Percentiles rank a stretch among this genome's conserved stretches.
These are phyloP conservation scores for Phaenicophaeus curvirostris DNA, from an alignment of 2,797 vertebrate genomes.

Conservation along the genomic window DNA sequence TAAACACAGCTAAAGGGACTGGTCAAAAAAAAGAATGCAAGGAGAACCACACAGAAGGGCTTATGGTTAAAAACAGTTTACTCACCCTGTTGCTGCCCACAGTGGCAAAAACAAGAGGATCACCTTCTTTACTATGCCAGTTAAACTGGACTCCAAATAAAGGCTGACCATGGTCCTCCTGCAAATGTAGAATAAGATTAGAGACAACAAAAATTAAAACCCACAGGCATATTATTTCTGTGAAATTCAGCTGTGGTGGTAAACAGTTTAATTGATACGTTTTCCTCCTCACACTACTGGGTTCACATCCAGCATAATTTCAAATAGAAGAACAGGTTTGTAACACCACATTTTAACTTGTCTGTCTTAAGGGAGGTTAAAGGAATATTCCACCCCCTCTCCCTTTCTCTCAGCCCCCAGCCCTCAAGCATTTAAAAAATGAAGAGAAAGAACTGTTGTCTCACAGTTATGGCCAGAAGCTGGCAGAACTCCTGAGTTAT, in stretches of 20 bases:
- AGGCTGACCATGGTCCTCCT: slow-evolving; percentile 98
- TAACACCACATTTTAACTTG: not conserved
- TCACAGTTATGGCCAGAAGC: not conserved
- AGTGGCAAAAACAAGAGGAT: slow-evolving; percentile 97
- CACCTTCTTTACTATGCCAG: slow-evolving; percentile 99
- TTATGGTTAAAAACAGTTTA: not conserved
- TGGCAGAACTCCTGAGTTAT: not conserved
- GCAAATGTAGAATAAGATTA: slow-evolving; percentile 28
- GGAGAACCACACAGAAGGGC: not conserved
- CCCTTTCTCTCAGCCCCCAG: not conserved
- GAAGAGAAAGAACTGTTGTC: not conserved
- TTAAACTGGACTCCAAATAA: slow-evolving; percentile 99
- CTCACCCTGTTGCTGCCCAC: slow-evolving; percentile 97
- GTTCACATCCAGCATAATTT: not conserved
- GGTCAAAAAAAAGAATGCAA: not conserved
- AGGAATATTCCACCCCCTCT: not conserved
- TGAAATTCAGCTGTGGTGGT: not conserved
- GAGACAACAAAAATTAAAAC: not conserved
- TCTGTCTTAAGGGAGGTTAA: not conserved
- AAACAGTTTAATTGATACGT: not conserved
- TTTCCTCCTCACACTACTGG: not conserved
- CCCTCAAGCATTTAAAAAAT: not conserved
- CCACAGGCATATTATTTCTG: not conserved
- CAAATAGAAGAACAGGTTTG: not conserved
- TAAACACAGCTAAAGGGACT: not conserved